Base-by-base conservation (phyloP, 2,888 invertebrate genomes). In the Drosophila anomalata region DNA sequence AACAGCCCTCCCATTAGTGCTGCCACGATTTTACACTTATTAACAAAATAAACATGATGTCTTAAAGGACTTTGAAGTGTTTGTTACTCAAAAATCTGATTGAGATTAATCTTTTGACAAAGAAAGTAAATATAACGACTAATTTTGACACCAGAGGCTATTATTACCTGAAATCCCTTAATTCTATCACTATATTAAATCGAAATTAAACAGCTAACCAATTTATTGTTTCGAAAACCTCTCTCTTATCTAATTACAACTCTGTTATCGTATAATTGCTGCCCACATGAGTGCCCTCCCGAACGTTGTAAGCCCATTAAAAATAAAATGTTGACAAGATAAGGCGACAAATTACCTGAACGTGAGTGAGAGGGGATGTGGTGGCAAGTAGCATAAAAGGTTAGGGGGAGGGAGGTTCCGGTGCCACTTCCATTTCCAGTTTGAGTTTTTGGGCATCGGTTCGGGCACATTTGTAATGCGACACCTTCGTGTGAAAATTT, bases 401-500 rank as follows among this genome's bases (percentile, higher is more conserved):
- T 31, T 8, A 8, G 14, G 46, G 47, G 26, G 33, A 22, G 41
- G 61, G 50, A 63, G 72, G 79, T 84, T 82, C 83, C 86, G 81
- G 81, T 72, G 36, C 63, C 52, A 52, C 29, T 31, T 50, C 31
- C 50, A 50, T 24, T 47, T 20, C 36, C 36, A 29, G 14, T 46
- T 46, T 17, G n/a, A 17, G 65, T 51, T 41, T 44, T 52, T 14
- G 48, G 65, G 44, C 63, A 39, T 14, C 26, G 41, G 36, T 56
- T 47, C 53, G 42, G 61, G 73, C 76, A 68, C 75, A 80, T 74
- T 76, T 77, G 88, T 83, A 86, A 85, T 74, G 77, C 78, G 85
- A 86, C 85, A 88, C 85, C 87, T 83, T 76, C 77, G 80, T 80
- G 82, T 87, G 83, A 83, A 86, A 82, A 85, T 87, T 85, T 87